Conservation (phyloP, 23 tunicate species). For the Ascidia mentula region DNA sequence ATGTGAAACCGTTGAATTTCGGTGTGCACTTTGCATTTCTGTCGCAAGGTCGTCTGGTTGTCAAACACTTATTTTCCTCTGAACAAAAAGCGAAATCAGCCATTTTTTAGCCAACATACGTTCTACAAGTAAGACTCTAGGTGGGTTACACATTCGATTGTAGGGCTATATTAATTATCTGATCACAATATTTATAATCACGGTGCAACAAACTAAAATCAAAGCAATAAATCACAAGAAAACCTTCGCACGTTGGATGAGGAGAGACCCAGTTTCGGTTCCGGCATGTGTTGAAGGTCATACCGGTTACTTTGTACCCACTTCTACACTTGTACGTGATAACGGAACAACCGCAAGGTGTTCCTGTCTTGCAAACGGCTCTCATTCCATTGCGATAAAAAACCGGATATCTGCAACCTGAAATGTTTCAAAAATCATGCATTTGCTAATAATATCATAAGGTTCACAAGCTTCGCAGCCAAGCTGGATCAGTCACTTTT, state of each 20-base stretch:
- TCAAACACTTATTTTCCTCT: background rate
- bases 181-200: no score
- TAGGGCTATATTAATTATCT: no score
- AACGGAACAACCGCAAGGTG: background rate
- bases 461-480: no score
- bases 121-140: no score
- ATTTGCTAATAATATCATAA: no score
- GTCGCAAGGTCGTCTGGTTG: background rate
- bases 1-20: background rate
- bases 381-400: background rate
- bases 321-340: background rate
- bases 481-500: no score
- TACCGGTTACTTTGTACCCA: background rate
- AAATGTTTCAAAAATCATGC: no score
- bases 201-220: no score
- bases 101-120: background rate
- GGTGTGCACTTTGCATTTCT: background rate
- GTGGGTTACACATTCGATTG: no score
- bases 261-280: background rate
- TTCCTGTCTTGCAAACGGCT: background rate
- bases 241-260: background rate
- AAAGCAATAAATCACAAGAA: no score
- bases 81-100: background rate
- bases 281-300: background rate
- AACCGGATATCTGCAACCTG: background rate